Percentiles rank a stretch among this genome's conserved stretches.
Conservation (phyloP, 2,888 invertebrate genomes). For the Spisula subtruncata region DNA sequence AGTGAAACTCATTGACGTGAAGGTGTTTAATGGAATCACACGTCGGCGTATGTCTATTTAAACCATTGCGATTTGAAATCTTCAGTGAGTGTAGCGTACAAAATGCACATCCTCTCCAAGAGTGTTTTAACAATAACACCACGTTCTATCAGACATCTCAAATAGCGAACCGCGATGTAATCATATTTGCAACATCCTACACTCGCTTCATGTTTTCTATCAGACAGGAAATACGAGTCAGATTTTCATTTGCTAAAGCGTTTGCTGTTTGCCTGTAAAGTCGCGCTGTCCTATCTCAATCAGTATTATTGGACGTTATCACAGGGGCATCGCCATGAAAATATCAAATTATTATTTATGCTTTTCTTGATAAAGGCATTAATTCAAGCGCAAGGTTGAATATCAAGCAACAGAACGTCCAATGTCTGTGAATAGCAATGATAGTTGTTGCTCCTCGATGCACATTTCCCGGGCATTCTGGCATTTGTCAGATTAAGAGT, state of each 20-base stretch:
- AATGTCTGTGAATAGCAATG: neutral
- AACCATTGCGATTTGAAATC: too few species aligned
- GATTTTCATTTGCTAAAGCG: neutral
- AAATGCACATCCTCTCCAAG: too few species aligned
- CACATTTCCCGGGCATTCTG: neutral
- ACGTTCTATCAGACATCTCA: too few species aligned
- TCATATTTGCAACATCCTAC: neutral
- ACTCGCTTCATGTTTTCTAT: neutral
- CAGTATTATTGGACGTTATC: neutral
- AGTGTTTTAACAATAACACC: too few species aligned
- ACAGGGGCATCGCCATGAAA: neutral
- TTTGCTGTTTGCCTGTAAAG: neutral
- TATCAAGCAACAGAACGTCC: neutral
- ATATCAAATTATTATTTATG: constrained; percentile 1
- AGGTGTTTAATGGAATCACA: too few species aligned
- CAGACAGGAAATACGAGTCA: neutral
- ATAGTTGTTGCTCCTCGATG: neutral
- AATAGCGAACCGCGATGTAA: neutral
- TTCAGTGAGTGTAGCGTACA: too few species aligned
- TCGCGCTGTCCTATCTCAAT: neutral
- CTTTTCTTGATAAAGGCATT: neutral
- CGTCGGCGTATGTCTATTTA: too few species aligned
- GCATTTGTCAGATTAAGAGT: neutral
- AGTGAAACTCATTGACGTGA: too few species aligned
- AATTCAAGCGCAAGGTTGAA: neutral